Evolutionary conservation across 2,797 vertebrate species (phyloP), one percentile per base, ranked within the genome.

Genomic region (Aphelocoma californica): DNA sequence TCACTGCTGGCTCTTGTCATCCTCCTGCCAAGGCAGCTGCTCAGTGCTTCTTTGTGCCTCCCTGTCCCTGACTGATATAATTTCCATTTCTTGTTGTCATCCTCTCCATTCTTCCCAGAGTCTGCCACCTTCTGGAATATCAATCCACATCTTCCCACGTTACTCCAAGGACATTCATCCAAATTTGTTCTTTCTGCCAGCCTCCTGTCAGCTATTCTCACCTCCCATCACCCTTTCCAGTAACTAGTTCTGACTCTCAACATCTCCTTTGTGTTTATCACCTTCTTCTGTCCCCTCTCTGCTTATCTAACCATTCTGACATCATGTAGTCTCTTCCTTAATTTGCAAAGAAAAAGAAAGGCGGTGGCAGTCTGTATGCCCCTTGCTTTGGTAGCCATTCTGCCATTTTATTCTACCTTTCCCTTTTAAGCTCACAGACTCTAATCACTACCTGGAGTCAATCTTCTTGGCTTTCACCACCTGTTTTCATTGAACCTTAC

Each of bases 301-400:
- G 48, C 44, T 73, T 60, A 51, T 29, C 4, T 60, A 80, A 82
- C 36, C 90, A 81, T 65, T 64, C 67, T 74, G 42, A 21, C 6
- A 80, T 53, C 36, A 79, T 25, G 18, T n/a, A 88, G 24, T n/a
- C 23, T 78, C 57, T 45, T 65, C 47, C 36, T 34, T 66, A 89
- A 72, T 47, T 74, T 45, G 9, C 18, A 34, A 69, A 80, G 19
- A 50, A 34, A 28, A 66, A 28, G 29, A 18, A 34, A 25, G 10
- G 18, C 1, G 11, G 3, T 0, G 1, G 7, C 6, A 24, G 6
- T 25, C 50, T 65, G 10, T n/a, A 88, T 70, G 11, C 15, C 19
- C 26, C 11, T 61, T 72, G 34, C 65, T 88, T 71, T 65, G 34
- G n/a, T 38, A 75, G 69, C 23, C 60, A 69, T 67, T 81, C 36